Evolutionary conservation across 2,797 vertebrate genomes (phyloP).

Genomic region (Urosaurus nigricauda): DNA sequence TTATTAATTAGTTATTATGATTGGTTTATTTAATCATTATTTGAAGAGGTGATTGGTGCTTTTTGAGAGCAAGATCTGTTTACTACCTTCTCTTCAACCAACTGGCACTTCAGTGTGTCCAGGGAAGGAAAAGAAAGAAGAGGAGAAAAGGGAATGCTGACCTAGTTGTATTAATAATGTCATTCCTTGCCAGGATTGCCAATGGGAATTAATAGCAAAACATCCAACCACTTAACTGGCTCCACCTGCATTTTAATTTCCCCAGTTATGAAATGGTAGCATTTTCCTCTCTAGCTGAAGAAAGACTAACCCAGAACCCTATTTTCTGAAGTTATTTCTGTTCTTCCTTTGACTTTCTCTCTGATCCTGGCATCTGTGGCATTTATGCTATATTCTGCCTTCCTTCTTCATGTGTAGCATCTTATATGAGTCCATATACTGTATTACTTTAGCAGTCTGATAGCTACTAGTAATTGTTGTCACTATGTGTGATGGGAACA

Average conservation of each 20-base stretch:
- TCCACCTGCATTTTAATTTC: background rate
- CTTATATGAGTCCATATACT: constrained; percentile 15
- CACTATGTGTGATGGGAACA: background rate
- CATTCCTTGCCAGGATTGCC: constrained; percentile 26
- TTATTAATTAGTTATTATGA: constrained; percentile 49
- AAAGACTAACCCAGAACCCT: background rate
- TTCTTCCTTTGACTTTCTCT: background rate
- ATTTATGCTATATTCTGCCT: constrained; percentile 32
- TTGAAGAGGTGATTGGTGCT: constrained; percentile 53
- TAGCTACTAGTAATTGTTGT: constrained; percentile 37
- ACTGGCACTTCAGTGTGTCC: constrained; percentile 4
- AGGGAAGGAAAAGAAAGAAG: background rate
- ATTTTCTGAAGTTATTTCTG: background rate
- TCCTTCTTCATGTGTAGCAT: background rate
- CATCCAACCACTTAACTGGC: background rate
- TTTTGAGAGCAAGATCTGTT: constrained; percentile 35
- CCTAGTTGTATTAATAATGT: constrained; percentile 15
- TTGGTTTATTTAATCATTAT: constrained; percentile 69
- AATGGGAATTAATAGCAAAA: constrained; percentile 1
- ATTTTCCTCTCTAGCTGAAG: too few relatives aligned
- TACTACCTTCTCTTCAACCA: constrained; percentile 39
- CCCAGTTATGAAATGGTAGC: background rate
- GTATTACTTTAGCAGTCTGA: background rate
- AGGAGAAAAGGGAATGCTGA: too few relatives aligned
- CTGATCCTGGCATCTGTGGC: constrained; percentile 41